Base-by-base conservation (phyloP, 2,797 vertebrate genomes). In the Rhabdophis nuchalis region DNA sequence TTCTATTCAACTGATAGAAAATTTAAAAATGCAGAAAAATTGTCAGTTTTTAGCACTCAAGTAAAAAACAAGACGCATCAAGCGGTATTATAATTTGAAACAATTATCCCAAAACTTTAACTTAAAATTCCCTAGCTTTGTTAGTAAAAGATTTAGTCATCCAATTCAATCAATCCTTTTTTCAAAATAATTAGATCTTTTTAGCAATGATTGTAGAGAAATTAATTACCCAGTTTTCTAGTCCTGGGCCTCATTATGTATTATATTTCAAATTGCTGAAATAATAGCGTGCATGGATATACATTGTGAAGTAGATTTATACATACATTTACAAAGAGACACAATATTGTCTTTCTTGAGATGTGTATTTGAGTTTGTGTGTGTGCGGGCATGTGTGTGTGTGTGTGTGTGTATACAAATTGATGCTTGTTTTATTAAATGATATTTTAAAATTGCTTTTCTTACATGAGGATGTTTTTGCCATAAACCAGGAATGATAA, bases 391-490 rank as follows among this genome's bases (percentile, higher is more conserved):
- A n/a, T n/a, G 58, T 16, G 13, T 68, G 3, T 36, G 7, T 72
- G 68, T 77, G 14, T 36, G 6, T 72, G 16, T 72, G 16, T 36
- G 7, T 4, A 18, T 11, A 41, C 8, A 82, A 82, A 87, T n/a
- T 87, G 41, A 54, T 93, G 11, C 25, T 92, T 92, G 36, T 87
- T 88, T 16, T 56, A 85, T 88, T 87, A 95, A 88, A 7, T 25
- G 46, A 16, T 1, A 1, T 46, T 93, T 94, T 85, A 82, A 8
- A 90, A 87, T 11, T 89, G 87, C 57, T 90, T 54, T 89, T 95
- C 93, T 27, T 3, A 52, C 0, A 14, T 68, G n/a, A 68, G 25
- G 27, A 91, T 36, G 89, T 46, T 14, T 41, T 16, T 3, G 2
- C 11, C 54, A 77, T 41, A 58, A 82, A 27, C 18, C 13, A 86